Evolutionary conservation across 2,888 invertebrate genomes (phyloP), one percentile per base, ranked within the genome.

Genomic region (Priocnemis perturbator): DNA sequence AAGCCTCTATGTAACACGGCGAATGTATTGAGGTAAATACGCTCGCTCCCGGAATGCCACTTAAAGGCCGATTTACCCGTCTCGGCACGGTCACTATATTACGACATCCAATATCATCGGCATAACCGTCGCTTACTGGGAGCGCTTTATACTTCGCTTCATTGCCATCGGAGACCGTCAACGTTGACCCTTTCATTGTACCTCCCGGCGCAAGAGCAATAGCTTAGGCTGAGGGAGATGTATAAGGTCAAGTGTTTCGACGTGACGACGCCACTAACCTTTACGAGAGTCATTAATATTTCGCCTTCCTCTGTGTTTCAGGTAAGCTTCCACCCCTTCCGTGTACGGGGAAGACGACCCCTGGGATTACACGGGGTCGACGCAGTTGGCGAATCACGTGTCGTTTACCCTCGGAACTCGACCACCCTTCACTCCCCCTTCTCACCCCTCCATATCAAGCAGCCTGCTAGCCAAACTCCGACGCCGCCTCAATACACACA

Each of bases 281-380:
- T 75, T 75, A 77, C 70, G 69, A 73, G 66, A 63, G 66, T 67
- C 77, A 73, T 79, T 79, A 79, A 79, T 79, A 79, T 77, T 75
- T 79, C 57, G 64, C 62, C 21, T 64, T 62, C 68, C 64, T 60
- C 60, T 79, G 58, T 78, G 77, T 79, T 79, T 14, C 71, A 79
- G 79, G 79, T 79, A 75, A 79, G 73, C 77, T 71, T 68, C 67
- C 45, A 37, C 58, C 45, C 58, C 61, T 21, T 19, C 53, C 55
- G 50, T 21, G 45, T 30, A 45, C 21, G 56, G 69, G 68, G 69
- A 60, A 63, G 64, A 66, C 58, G 55, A 60, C 37, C 37, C 37
- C 60, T 37, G 64, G 57, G 65, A 63, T 65, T 47, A 67, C 19
- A 44, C n/a, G 14, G 60, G 17, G 44, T 37, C 59, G 20, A 55